A percentile compares a stretch with the other conserved stretches of the same genome.
phyloP scores from a whole-genome alignment of 1,140 invertebrate species.

The Macrosteles quadrilineatus region DNA sequence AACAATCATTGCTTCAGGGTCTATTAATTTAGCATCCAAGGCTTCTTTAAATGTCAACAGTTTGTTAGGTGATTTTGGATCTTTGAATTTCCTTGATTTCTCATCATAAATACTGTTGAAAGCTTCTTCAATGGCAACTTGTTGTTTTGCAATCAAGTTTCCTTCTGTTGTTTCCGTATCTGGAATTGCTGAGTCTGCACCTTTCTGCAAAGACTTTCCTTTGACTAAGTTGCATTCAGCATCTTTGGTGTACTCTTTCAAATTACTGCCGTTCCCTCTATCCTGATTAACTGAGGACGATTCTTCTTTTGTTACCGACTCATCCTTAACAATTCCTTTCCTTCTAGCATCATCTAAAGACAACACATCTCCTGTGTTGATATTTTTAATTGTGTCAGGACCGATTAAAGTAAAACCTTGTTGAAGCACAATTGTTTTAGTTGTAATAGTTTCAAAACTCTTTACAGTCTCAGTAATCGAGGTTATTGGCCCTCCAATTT shows the following conservation, averaged over 20 bases:
- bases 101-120: constrained; percentile 69
- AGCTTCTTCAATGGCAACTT: constrained; percentile 57
- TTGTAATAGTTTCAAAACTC: constrained; percentile 73
- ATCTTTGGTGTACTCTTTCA: no score
- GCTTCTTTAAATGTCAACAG: constrained; percentile 73
- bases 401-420: constrained; percentile 70
- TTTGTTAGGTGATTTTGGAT: constrained; percentile 61
- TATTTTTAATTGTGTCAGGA: constrained; percentile 72
- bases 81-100: constrained; percentile 62
- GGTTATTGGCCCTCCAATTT: constrained; percentile 58
- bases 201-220: no score
- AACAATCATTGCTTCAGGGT: constrained; percentile 70
- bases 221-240: no score
- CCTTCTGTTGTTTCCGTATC: constrained; percentile 31
- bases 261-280: not conserved
- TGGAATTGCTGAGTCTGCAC: no score
- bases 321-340: constrained; percentile 73
- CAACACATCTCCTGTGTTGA: constrained; percentile 70
- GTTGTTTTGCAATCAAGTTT: constrained; percentile 48
- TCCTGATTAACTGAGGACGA: constrained; percentile 40
- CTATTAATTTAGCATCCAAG: constrained; percentile 71
- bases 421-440: constrained; percentile 69
- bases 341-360: constrained; percentile 74
- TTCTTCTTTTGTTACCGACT: constrained; percentile 48
- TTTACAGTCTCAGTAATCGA: constrained; percentile 69